Evolutionary conservation across 2,797 vertebrate species (phyloP), one percentile per base, ranked within the genome.

Genomic region (Mycteria americana): DNA sequence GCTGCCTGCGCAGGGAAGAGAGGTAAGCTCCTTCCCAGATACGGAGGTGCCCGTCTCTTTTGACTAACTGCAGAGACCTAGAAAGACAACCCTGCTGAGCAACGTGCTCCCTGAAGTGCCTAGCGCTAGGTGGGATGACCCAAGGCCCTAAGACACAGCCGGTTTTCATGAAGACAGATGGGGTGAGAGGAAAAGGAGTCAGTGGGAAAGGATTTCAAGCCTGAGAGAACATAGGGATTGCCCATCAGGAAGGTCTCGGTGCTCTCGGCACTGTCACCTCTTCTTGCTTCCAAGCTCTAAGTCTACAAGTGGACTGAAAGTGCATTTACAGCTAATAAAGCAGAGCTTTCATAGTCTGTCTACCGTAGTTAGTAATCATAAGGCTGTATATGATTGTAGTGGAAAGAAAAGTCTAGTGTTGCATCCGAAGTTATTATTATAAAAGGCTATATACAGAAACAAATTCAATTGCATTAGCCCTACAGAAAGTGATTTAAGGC

Each of bases 401-500:
- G 46, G 83, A 86, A 94, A 90, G 79, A 84, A 88, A 88, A 48
- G 50, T 67, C 63, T 81, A 76, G 67, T 35, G 74, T 88, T 97
- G 95, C 94, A 96, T 97, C 79, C 11, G 2, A 94, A 94, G 67
- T 79, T 35, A 60, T 93, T 90, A 53, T 82, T 95, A 95, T 59
- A 95, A 95, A 95, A 97, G 63, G 59, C 59, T 92, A 92, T 95
- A 63, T 87, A 95, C 67, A 92, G 92, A 95, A 95, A 94, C 16
- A 70, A 92, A 84, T 85, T 85, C 73, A 80, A 45, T 90, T 89
- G 80, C 39, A 53, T 96, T 89, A 95, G 90, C 93, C 92, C 95
- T 90, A 95, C 85, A 31, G 69, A 95, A 94, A 88, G 54, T 67
- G 69, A 94, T 90, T 96, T 96, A 97, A 97, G 95, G 96, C 96